Evolutionary conservation across 2,888 invertebrate genomes (phyloP), one percentile per base, ranked within the genome.

Genomic region (Latheticus oryzae): DNA sequence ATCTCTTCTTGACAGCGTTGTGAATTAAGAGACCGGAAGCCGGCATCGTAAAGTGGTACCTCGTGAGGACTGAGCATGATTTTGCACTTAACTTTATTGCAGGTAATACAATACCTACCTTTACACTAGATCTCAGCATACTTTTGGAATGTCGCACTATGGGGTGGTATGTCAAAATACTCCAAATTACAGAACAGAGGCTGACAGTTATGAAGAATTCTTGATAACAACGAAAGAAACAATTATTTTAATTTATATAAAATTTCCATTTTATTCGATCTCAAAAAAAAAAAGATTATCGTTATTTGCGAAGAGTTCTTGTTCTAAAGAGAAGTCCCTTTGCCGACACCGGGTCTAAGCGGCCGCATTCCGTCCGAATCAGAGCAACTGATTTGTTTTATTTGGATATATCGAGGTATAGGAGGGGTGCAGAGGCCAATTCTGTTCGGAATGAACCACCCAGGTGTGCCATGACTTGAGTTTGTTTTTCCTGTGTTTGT

Each of bases 401-500:
- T 67, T 69, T 69, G 65, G 66, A 61, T 64, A 65, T 54, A 67
- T 58, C 40, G 38, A 37, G 17, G 9, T 8, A 13, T 17, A 8
- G 58, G 58, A 53, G 57, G 57, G 47, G 47, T 16, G 47, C 33
- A 23, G 47, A 32, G 33, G 23, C 35, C 47, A 23, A 24, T 23
- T 35, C 47, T 35, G 47, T 37, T 32, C 56, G 56, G 56, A 56
- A 56, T 56, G 72, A 72, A 68, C 77, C 77, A 77, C 77, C 77
- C 77, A 77, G 77, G 77, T 77, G 77, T 75, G 71, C 76, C 73
- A 72, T 73, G 70, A 72, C 70, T 66, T 62, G 73, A 74, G 76
- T 76, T 76, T 76, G 76, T 76, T 77, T 76, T 76, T 76, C 76
- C 76, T 74, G 74, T 76, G 77, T 77, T 76, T 77, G 76, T 78